phyloP scores from a whole-genome alignment of 2,113 vertebrate species.

The Theristicus caerulescens region DNA sequence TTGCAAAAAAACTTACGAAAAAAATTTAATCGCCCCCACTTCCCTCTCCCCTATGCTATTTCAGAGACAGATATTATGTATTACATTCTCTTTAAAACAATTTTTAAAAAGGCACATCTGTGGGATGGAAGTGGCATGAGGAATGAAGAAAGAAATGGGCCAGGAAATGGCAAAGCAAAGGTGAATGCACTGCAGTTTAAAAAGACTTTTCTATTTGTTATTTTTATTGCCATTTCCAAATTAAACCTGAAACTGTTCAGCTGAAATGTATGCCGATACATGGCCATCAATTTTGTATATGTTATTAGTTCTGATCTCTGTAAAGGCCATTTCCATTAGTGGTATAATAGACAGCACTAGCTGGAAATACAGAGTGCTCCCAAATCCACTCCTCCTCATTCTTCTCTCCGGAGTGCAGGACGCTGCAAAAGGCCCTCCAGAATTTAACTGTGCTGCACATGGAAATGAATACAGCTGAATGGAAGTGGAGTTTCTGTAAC shows the following conservation, averaged over 20 bases:
- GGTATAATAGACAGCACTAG: not conserved
- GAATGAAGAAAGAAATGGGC: not conserved
- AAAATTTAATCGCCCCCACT: fast-evolving
- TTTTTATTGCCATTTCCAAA: not conserved
- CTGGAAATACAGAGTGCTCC: not conserved
- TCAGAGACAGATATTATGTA: not conserved
- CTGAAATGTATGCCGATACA: not conserved
- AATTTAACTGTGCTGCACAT: not conserved
- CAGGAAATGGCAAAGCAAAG: not conserved
- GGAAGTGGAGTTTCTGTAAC: not conserved
- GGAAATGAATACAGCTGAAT: not conserved
- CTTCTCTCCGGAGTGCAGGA: not conserved
- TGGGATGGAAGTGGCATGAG: not conserved
- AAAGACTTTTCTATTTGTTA: not conserved
- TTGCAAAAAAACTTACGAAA: not conserved
- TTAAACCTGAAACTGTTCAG: not conserved
- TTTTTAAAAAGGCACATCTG: not conserved
- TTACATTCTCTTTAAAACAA: not conserved
- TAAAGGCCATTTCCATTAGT: not conserved
- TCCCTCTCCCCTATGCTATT: not conserved
- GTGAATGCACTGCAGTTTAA: not conserved
- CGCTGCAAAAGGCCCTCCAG: not conserved
- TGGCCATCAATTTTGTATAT: not conserved
- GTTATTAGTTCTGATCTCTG: not conserved
- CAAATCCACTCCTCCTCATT: not conserved